A percentile compares a stretch with the other conserved stretches of the same genome.
Evolutionary conservation across 2,113 vertebrate genomes (phyloP).

Genomic region (Pseudonaja textilis): DNA sequence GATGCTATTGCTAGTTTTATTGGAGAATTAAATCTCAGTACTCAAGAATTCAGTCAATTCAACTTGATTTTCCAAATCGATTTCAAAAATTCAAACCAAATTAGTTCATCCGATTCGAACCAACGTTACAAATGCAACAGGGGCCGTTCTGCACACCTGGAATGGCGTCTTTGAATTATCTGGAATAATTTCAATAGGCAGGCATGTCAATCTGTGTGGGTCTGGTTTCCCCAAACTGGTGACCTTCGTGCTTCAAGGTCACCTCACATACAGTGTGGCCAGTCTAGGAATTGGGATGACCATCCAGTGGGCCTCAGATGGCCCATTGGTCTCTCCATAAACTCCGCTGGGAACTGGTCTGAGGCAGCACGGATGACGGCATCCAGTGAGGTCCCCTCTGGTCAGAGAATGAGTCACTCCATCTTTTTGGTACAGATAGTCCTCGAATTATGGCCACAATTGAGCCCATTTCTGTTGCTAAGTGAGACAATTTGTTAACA

Average conservation of each 20-base stretch:
- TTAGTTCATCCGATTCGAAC: neutral
- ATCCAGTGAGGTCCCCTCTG: conserved; percentile 65
- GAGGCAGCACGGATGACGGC: neutral
- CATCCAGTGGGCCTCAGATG: neutral
- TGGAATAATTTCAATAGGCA: neutral
- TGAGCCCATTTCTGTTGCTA: too few species aligned
- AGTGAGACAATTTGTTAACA: too few species aligned
- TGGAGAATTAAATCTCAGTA: neutral
- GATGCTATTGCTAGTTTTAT: neutral
- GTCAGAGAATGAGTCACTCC: conserved; percentile 82
- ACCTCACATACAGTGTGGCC: neutral
- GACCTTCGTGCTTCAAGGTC: neutral
- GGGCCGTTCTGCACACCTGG: neutral
- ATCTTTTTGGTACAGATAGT: neutral
- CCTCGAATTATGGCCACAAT: too few species aligned
- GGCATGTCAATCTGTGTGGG: neutral
- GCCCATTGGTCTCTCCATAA: neutral
- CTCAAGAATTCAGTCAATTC: neutral
- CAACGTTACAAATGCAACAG: neutral
- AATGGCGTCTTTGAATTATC: neutral
- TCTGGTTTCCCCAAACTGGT: neutral
- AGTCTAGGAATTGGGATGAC: neutral
- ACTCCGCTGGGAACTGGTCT: neutral
- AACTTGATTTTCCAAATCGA: neutral
- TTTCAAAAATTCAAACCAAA: neutral